Percentiles rank a stretch among this genome's conserved stretches.
These are phyloP conservation scores for Pantelozetes paolii DNA, from an alignment of 2,888 invertebrate species.

Conservation along the genomic window DNA sequence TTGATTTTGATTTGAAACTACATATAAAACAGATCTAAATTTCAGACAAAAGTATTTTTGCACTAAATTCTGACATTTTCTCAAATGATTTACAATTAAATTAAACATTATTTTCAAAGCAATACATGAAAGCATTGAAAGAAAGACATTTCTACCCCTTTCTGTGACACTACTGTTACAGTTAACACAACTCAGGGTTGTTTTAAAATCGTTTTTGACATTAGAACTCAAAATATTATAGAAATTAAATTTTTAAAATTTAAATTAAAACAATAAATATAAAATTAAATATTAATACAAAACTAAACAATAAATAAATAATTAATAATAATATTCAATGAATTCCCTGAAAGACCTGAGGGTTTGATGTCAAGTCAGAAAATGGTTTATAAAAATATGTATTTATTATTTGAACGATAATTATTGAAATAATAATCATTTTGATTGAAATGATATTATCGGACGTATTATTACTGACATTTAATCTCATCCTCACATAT, in stretches of 20 bases:
- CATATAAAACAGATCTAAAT: too few species aligned
- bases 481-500: not conserved
- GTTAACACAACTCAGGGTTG: not conserved
- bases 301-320: too few species aligned
- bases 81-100: too few species aligned
- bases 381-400: too few species aligned
- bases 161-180: not conserved
- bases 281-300: too few species aligned
- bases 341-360: too few species aligned
- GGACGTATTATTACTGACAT: not conserved
- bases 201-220: not conserved
- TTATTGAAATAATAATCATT: not conserved
- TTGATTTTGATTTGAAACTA: too few species aligned
- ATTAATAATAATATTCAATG: too few species aligned
- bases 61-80: not conserved
- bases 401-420: not conserved
- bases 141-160: constrained; percentile 8
- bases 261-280: not conserved
- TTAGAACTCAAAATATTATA: not conserved
- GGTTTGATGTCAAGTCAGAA: too few species aligned
- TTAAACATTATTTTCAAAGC: not conserved
- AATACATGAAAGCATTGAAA: not conserved
- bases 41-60: too few species aligned
- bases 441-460: not conserved
- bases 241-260: not conserved